These are phyloP conservation scores for Pristionchus mayeri DNA, from an alignment of 2,888 invertebrate genomes.

Conservation along the genomic window DNA sequence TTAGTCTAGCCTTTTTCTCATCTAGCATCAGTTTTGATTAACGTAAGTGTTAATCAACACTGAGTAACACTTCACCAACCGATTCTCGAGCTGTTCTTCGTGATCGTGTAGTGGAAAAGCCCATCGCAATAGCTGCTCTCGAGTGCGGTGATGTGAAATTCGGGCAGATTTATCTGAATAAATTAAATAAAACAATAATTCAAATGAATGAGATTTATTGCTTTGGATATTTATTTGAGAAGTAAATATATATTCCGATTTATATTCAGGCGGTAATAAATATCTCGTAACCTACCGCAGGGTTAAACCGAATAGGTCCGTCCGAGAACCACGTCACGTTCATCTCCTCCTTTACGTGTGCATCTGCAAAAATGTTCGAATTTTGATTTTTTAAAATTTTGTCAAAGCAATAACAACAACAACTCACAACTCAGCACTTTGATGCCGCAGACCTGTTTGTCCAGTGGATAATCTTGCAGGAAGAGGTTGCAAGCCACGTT, in stretches of 20 bases:
- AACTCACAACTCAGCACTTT: slow-evolving; percentile 98
- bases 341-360: slow-evolving; percentile 70
- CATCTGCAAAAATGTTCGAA: slow-evolving; percentile 62
- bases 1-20: too few relatives aligned
- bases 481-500: slow-evolving; percentile 99
- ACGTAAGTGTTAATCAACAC: too few relatives aligned
- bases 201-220: too few relatives aligned
- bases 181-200: not conserved
- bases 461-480: slow-evolving; percentile 96
- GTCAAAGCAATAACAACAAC: too few relatives aligned
- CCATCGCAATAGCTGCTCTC: slow-evolving; percentile 71
- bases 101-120: slow-evolving; percentile 69
- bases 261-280: too few relatives aligned
- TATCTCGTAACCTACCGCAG: slow-evolving; percentile 18
- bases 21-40: too few relatives aligned
- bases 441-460: slow-evolving; percentile 97
- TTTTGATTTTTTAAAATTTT: too few relatives aligned
- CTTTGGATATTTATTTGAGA: too few relatives aligned
- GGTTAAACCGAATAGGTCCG: slow-evolving; percentile 62
- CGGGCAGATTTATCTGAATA: slow-evolving; percentile 64
- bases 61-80: too few relatives aligned
- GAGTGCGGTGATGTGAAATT: slow-evolving; percentile 66
- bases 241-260: too few relatives aligned
- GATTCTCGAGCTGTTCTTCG: slow-evolving; percentile 66
- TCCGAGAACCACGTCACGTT: slow-evolving; percentile 71